Base-by-base conservation (phyloP, 2,888 invertebrate species). In the Hydrotaea cyrtoneurina region DNA sequence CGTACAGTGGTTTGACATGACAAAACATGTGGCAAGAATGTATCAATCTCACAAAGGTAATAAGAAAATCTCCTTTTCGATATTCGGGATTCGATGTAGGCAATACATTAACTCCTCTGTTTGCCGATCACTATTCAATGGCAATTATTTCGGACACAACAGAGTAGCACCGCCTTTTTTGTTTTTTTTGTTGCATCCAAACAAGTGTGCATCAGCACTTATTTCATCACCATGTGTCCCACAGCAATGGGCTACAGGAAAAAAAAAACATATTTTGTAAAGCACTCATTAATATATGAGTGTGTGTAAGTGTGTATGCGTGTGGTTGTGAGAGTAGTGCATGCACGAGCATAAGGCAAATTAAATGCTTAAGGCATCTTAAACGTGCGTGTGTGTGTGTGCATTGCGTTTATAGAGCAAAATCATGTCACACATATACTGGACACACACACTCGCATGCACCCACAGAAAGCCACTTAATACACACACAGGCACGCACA, bases 361-460 rank as follows among this genome's bases (percentile, higher is more conserved):
- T 78, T 77, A 71, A 64, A 77, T 21, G 62, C 79, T 79, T 71
- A 66, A 46, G 23, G 57, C 57, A n/a, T 46, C 50, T 11, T 59
- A 17, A 13, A 50, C 17, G 36, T 53, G 11, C 50, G 31, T 3
- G 36, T 57, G 46, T 78, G 21, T 59, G n/a, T 39, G 15, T 10
- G 31, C 31, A 7, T 31, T 31, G 50, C 73, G 53, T 53, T 36
- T 13, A 53, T 75, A 78, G 59, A 69, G 64, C 69, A 57, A 81
- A 79, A 82, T 77, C 74, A 69, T 62, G 74, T 78, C 82, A 85
- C 69, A 79, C 82, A 82, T 82, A 82, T 82, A 77, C 72, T 82
- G 82, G 79, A 71, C 79, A 53, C 64, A 66, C 62, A 57, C 31
- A 64, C n/a, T 26, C 69, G 36, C 73, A 64, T 11, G 26, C 8